Percentiles rank a stretch among this genome's conserved stretches.
Conservation (phyloP, 2,797 vertebrate species). For the Nasua narica region DNA sequence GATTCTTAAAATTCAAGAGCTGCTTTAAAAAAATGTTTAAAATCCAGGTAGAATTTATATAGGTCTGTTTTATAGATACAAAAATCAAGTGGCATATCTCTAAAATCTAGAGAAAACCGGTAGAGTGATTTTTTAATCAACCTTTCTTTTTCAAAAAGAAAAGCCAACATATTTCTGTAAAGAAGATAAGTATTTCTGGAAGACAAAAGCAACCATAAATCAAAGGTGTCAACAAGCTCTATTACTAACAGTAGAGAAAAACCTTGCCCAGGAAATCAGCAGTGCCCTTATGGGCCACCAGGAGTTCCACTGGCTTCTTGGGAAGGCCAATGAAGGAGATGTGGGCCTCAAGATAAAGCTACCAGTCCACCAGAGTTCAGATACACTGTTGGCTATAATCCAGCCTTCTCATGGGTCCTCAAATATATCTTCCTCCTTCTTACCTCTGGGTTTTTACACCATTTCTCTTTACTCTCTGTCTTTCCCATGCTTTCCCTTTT, state of each 20-base stretch:
- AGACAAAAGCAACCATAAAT: background rate
- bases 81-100: conserved; percentile 29
- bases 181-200: background rate
- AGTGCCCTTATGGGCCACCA: background rate
- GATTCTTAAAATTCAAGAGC: conserved; percentile 49
- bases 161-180: conserved; percentile 16
- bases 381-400: background rate
- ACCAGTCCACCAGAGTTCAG: background rate
- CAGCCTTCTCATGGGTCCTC: background rate
- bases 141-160: background rate
- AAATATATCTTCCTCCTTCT: background rate
- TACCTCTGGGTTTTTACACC: background rate
- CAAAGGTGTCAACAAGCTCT: background rate
- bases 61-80: conserved; percentile 28
- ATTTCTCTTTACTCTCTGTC: background rate
- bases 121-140: conserved; percentile 51
- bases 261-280: background rate
- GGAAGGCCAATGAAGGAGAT: background rate
- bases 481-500: background rate
- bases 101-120: conserved; percentile 36
- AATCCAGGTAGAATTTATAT: conserved; percentile 39
- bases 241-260: background rate
- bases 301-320: background rate
- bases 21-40: conserved; percentile 50
- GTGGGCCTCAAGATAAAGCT: background rate